Evolutionary conservation across 2,113 vertebrate species (phyloP).

Genomic region (Larimichthys polyactis): DNA sequence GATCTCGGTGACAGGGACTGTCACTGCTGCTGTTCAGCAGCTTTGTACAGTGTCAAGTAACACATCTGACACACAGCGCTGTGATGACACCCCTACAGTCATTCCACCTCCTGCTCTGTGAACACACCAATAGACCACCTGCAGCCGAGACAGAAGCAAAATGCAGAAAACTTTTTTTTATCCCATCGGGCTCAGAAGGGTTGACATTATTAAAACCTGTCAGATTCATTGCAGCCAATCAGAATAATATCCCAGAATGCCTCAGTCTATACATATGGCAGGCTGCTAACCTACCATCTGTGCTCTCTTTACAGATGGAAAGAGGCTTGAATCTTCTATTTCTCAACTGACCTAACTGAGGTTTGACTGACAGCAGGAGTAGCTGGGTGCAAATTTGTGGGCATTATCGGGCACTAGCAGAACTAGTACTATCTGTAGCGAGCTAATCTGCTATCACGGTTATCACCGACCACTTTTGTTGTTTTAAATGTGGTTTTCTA

Average conservation of each 20-base stretch:
- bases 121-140: no score
- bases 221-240: conserved; percentile 23
- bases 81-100: not conserved
- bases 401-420: no score
- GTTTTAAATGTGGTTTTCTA: no score
- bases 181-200: not conserved
- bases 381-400: no score
- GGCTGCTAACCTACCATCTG: conserved; percentile 48
- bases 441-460: no score
- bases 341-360: not conserved
- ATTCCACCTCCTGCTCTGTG: not conserved
- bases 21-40: not conserved
- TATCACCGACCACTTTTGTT: no score
- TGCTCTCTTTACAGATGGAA: not conserved
- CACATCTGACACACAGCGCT: not conserved
- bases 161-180: not conserved
- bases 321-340: not conserved
- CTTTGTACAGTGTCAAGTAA: conserved; percentile 16
- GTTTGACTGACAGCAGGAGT: not conserved
- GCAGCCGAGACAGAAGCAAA: not conserved
- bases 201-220: conserved; percentile 21
- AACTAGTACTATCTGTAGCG: no score
- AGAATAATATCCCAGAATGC: conserved; percentile 33
- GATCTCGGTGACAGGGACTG: not conserved
- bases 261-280: conserved; percentile 44